Base-by-base conservation (phyloP, 1,140 invertebrate species). In the Sminthurides bifidus region DNA sequence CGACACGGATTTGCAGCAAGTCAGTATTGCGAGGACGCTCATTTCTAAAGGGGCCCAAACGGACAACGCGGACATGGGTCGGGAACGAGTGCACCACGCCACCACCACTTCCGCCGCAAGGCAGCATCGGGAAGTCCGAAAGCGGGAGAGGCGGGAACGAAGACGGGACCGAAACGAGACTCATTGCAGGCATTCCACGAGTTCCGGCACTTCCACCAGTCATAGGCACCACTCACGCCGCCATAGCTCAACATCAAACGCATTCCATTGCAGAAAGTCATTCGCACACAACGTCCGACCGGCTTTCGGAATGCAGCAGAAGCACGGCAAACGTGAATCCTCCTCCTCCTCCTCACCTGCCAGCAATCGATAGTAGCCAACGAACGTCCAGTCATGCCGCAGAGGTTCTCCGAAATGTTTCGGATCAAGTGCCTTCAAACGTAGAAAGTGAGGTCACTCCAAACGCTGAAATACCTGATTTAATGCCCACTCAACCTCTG, bases 21-120 rank as follows among this genome's bases (percentile, higher is more conserved):
- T n/a, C n/a, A n/a, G n/a, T n/a, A n/a, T n/a, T n/a, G 14, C 46
- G 23, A 30, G 46, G 33, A 12, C 64, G 55, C 26, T 58, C 52
- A 38, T 60, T 56, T 24, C 65, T 59, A 10, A 12, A 17, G 33
- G 17, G 33, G 33, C 63, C 60, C 24, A 37, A 17, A 37, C 33
- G 33, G 33, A 37, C 17, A 17, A 37, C 33, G 33, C 33, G 17
- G 33, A 12, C 10, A 12, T 37, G 33, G 33, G 17, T 17, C 12
- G 12, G 33, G 10, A 17, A 17, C 10, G 10, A 17, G 10, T 12
- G 33, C 33, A 37, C 10, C 33, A 37, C 10, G 12, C 33, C 10
- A 17, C 10, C 33, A 17, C 10, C 12, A 17, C 33, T 17, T 12
- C 33, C 10, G 10, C 33, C 10, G 33, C 33, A 17, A 12, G 33